These are phyloP conservation scores for Drosophila paranaensis DNA, from an alignment of 2,888 invertebrate genomes.

Conservation along the genomic window DNA sequence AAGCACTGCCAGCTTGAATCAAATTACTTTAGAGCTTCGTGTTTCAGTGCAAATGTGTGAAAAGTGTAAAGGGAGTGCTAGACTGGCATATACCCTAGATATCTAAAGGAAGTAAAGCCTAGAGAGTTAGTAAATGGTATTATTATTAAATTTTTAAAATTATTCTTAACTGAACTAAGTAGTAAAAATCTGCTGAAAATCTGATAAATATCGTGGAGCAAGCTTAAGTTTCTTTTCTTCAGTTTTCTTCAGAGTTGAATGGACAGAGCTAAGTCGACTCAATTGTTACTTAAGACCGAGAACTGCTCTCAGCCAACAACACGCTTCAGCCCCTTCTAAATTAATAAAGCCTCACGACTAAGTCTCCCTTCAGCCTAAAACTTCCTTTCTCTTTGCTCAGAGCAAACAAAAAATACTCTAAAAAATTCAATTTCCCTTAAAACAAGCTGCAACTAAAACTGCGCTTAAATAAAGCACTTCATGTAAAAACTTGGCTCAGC, in stretches of 20 bases:
- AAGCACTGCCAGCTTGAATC: constrained; percentile 1
- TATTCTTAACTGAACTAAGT: too few species aligned
- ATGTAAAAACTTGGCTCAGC: not conserved
- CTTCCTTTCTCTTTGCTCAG: not conserved
- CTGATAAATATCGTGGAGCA: too few species aligned
- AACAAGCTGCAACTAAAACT: not conserved
- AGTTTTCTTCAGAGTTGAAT: too few species aligned
- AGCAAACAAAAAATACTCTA: not conserved
- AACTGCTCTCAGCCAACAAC: not conserved
- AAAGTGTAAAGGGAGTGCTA: not conserved
- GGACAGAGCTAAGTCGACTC: too few species aligned
- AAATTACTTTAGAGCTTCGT: not conserved
- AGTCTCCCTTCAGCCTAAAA: not conserved
- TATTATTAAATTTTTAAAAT: too few species aligned
- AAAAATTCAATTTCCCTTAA: not conserved
- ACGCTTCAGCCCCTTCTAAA: not conserved
- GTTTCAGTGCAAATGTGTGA: constrained; percentile 2
- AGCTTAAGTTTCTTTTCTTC: too few species aligned
- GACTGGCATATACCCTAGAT: not conserved
- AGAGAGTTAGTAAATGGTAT: too few species aligned
- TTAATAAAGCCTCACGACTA: too few species aligned
- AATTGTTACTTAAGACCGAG: too few species aligned
- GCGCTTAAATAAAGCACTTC: not conserved
- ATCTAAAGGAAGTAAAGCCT: too few species aligned
- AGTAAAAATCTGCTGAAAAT: too few species aligned